Evolutionary conservation across 2,888 invertebrate genomes (phyloP), one percentile per base, ranked within the genome.

Genomic region (Ochropleura plecta): DNA sequence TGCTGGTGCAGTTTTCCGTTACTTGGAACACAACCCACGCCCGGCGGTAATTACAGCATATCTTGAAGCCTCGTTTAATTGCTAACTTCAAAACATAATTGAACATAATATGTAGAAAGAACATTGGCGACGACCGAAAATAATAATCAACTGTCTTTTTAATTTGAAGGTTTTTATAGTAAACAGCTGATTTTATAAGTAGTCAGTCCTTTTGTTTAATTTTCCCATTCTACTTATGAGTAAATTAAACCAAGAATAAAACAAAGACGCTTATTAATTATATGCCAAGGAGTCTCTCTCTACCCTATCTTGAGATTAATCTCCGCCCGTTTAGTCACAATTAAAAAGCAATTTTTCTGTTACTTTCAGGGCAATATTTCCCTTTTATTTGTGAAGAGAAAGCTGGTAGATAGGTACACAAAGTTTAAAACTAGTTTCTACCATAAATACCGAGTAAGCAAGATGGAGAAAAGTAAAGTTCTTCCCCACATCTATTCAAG

Each of bases 401-500:
- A 63, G 12, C 48, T 59, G 7, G 42, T 55, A 70, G 40, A 55
- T 70, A 53, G 30, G 40, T 69, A 76, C 44, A 68, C 55, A 62
- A 46, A 84, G 49, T 73, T 70, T 40, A 67, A 70, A 81, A 75
- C 73, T 63, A 67, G 70, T 66, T 82, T 67, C 20, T 48, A 5
- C 53, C 3, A 59, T 72, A 70, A 69, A 76, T 72, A 53, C 57
- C 57, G 60, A 68, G 69, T 63, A 49, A 60, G 68, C 9, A 71
- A 78, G 55, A 70, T 20, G 65, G 48, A 71, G 65, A 77, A 86
- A 73, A 70, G 57, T 51, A 78, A 84, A 86, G 69, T 76, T 84
- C n/a, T 62, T 66, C 57, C 44, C 57, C 65, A 62, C 71, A 44
- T 76, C 48, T 79, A 78, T 68, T 71, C 46, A 70, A 73, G 51